Percentiles rank a stretch among this genome's conserved stretches.
These are phyloP conservation scores for Saccostrea echinata DNA, from an alignment of 1,140 invertebrate genomes.

Conservation along the genomic window DNA sequence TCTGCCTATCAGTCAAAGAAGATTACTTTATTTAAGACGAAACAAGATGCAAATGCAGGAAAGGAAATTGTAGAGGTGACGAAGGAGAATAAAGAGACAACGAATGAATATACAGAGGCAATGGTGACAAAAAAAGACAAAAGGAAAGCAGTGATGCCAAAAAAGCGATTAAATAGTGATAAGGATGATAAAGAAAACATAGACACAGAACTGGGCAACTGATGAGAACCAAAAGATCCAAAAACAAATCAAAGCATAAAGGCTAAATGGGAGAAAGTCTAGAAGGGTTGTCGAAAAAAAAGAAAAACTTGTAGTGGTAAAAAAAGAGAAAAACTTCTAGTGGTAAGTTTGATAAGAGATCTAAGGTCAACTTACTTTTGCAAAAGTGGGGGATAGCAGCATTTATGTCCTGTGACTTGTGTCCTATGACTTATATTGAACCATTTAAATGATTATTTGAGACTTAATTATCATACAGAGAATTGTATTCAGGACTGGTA, in stretches of 20 bases:
- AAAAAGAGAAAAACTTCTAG: neutral
- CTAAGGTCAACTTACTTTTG: too few relatives aligned
- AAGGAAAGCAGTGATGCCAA: slow-evolving; percentile 4
- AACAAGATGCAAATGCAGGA: neutral
- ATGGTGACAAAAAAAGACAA: neutral
- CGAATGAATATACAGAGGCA: neutral
- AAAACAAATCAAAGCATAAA: neutral
- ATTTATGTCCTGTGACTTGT: too few relatives aligned
- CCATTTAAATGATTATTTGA: too few relatives aligned
- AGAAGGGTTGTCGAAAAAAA: neutral
- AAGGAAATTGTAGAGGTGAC: neutral
- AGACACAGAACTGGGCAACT: neutral
- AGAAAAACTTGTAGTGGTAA: too few relatives aligned
- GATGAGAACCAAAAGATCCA: neutral
- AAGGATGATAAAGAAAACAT: slow-evolving; percentile 14
- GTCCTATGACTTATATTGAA: too few relatives aligned
- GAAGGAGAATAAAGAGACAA: neutral
- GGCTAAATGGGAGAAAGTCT: neutral
- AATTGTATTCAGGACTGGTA: too few relatives aligned
- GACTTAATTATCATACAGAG: too few relatives aligned
- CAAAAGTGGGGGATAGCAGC: too few relatives aligned
- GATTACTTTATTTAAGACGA: neutral
- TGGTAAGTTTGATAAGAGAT: neutral
- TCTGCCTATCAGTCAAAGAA: neutral
- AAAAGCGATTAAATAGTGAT: slow-evolving; percentile 12